These are phyloP conservation scores for Clamator glandarius DNA, from an alignment of 2,797 vertebrate species.

Conservation along the genomic window DNA sequence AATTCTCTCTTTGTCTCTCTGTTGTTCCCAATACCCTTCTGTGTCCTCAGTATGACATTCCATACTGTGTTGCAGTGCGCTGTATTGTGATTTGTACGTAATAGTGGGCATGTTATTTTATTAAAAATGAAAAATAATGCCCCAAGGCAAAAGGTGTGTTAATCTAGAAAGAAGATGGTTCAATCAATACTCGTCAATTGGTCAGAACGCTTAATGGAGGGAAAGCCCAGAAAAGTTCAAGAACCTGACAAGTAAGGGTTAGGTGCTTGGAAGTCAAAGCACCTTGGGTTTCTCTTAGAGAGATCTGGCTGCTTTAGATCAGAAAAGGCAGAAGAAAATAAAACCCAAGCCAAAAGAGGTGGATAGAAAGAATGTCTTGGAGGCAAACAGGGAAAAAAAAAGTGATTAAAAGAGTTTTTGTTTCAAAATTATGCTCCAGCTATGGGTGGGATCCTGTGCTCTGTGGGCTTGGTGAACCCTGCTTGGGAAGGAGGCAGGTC, in stretches of 20 bases:
- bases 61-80: background rate
- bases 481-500: background rate
- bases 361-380: background rate
- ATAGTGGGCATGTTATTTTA: background rate
- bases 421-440: background rate
- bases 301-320: background rate
- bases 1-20: background rate
- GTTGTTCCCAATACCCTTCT: rapidly evolving
- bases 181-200: background rate
- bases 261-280: rapidly evolving
- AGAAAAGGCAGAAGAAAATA: rapidly evolving
- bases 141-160: rapidly evolving
- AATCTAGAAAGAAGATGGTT: background rate
- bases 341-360: background rate
- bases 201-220: background rate
- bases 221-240: background rate
- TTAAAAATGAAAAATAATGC: too few relatives aligned
- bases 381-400: background rate
- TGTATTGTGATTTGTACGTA: background rate
- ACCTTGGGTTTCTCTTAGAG: background rate
- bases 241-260: background rate
- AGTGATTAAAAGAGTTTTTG: background rate
- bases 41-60: rapidly evolving
- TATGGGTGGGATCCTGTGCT: background rate
- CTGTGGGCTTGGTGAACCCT: background rate